A percentile compares a stretch with the other conserved stretches of the same genome.
phyloP scores from a whole-genome alignment of 2,888 invertebrate genomes.

The Hydropsyche betteni region DNA sequence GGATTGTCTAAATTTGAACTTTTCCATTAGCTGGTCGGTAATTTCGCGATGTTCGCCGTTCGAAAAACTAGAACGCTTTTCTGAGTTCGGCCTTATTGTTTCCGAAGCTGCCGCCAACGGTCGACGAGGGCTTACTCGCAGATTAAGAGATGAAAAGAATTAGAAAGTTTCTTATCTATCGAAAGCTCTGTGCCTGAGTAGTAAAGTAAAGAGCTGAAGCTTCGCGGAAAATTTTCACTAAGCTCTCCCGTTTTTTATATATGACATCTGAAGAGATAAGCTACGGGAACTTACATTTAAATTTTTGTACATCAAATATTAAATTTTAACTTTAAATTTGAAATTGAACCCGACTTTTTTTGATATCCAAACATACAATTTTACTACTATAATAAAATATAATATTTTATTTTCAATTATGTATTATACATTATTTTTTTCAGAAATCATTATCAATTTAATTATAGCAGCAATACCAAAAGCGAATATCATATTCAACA shows the following conservation, averaged over 20 bases:
- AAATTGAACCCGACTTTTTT: too few species aligned
- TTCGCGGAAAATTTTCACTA: conserved; percentile 13
- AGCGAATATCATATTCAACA: too few species aligned
- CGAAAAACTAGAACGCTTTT: conserved; percentile 6
- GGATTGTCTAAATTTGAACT: conserved; percentile 35
- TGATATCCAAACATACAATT: too few species aligned
- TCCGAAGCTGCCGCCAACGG: conserved; percentile 24
- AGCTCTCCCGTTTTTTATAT: conserved; percentile 19
- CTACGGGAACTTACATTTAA: too few species aligned
- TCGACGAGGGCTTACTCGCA: conserved; percentile 38
- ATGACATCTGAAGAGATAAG: too few species aligned
- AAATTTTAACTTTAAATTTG: too few species aligned
- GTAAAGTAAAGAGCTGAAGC: conserved; percentile 29
- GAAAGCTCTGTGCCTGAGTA: conserved; percentile 33
- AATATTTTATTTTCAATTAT: too few species aligned
- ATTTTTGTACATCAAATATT: too few species aligned
- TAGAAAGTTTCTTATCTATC: conserved; percentile 44
- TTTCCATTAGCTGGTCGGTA: conserved; percentile 34
- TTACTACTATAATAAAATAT: too few species aligned
- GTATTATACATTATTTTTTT: too few species aligned
- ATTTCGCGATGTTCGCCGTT: conserved; percentile 11
- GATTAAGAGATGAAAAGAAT: conserved; percentile 45
- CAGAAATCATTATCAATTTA: too few species aligned
- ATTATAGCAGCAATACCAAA: too few species aligned
- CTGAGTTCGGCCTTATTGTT: conserved; percentile 32